phyloP scores from a whole-genome alignment of 2,113 vertebrate species.

The Menidia beryllina region DNA sequence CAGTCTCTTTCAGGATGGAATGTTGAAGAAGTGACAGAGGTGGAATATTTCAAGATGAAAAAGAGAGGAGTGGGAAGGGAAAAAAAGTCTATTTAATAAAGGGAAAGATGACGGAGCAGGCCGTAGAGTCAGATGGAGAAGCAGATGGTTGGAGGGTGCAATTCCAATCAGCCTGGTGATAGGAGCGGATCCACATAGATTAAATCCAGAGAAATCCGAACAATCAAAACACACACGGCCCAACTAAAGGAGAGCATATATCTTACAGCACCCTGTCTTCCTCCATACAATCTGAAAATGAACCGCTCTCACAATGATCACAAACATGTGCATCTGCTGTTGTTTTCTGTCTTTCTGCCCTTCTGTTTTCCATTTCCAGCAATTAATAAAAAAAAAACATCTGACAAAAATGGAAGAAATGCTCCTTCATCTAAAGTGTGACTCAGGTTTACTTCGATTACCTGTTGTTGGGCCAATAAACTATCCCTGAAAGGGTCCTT shows the following conservation, averaged over 20 bases:
- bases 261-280: conserved; percentile 15
- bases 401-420: not conserved
- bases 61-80: conserved; percentile 2
- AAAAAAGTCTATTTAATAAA: conserved; percentile 20
- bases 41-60: conserved; percentile 7
- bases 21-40: conserved; percentile 5
- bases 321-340: not conserved
- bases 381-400: not conserved
- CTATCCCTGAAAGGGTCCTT: not conserved
- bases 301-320: not conserved
- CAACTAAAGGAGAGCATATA: conserved; percentile 4
- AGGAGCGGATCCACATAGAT: conserved; percentile 53
- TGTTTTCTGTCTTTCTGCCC: not conserved
- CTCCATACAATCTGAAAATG: not conserved
- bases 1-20: conserved; percentile 15
- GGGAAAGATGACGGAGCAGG: conserved; percentile 25
- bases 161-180: conserved; percentile 63
- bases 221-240: conserved; percentile 42
- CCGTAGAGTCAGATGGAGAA: conserved; percentile 70
- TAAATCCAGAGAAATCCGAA: conserved; percentile 62
- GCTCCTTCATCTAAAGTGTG: not conserved
- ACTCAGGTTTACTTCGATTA: not conserved
- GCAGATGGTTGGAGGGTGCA: conserved; percentile 67
- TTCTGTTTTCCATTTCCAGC: not conserved
- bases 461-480: not conserved